phyloP scores from a whole-genome alignment of 2,888 invertebrate species.

The Pandemis corylana region DNA sequence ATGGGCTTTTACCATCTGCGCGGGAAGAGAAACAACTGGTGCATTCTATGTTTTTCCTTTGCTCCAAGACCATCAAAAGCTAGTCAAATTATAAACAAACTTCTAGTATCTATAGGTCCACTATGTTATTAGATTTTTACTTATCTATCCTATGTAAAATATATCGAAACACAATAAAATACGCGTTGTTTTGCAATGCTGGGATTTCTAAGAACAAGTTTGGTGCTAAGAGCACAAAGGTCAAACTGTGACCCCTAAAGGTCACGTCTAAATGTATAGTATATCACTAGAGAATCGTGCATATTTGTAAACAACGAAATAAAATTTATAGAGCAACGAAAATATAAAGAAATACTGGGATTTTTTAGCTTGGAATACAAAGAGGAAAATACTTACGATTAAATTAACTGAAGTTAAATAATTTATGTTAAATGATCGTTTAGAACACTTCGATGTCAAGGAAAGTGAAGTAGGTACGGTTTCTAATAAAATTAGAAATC shows the following conservation, averaged over 20 bases:
- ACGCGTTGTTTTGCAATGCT: neutral
- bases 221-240: neutral
- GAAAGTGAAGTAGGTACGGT: neutral
- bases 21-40: too few relatives aligned
- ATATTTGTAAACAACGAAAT: neutral
- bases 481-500: neutral
- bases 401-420: neutral
- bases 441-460: neutral
- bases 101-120: too few relatives aligned
- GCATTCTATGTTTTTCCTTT: too few relatives aligned
- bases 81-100: too few relatives aligned
- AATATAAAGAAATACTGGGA: neutral
- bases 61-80: too few relatives aligned
- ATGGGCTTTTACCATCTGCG: too few relatives aligned
- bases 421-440: neutral
- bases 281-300: neutral
- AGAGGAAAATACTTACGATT: neutral
- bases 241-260: neutral
- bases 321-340: neutral
- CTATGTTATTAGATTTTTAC: too few relatives aligned
- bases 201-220: neutral
- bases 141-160: too few relatives aligned
- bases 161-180: neutral
- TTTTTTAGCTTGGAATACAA: neutral
- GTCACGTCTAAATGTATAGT: too few relatives aligned